phyloP scores from a whole-genome alignment of 2,888 invertebrate species.

The Anorthoa munda region DNA sequence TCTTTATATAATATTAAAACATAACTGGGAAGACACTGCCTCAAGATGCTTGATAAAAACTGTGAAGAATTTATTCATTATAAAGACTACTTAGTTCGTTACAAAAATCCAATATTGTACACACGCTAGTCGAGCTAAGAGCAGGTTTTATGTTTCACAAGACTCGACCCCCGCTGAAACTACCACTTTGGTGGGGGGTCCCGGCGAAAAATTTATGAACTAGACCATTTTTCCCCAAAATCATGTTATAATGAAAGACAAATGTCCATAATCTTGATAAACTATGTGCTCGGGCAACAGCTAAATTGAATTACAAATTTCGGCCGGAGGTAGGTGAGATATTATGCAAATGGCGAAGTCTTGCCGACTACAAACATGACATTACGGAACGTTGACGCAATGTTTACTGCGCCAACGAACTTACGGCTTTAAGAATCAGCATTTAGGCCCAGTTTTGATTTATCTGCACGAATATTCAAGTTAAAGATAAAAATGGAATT shows the following conservation, averaged over 20 bases:
- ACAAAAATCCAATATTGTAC: conserved; percentile 59
- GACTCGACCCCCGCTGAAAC: conserved; percentile 43
- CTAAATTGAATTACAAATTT: conserved; percentile 81
- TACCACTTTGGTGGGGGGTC: conserved; percentile 45
- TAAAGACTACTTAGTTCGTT: conserved; percentile 39
- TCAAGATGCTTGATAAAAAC: conserved; percentile 27
- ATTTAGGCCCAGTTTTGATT: conserved; percentile 27
- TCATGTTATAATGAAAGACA: conserved; percentile 67
- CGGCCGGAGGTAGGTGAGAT: conserved; percentile 74
- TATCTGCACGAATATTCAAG: conserved; percentile 33
- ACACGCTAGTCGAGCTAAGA: conserved; percentile 37
- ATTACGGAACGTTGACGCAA: conserved; percentile 60
- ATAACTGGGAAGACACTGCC: conserved; percentile 20
- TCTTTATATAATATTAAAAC: conserved; percentile 29
- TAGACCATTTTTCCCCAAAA: conserved; percentile 55
- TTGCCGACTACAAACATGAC: conserved; percentile 67
- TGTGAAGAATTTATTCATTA: conserved; percentile 50
- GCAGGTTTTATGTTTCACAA: conserved; percentile 55
- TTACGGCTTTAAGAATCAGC: conserved; percentile 46
- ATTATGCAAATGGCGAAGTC: conserved; percentile 79
- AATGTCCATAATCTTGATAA: conserved; percentile 72
- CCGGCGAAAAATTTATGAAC: conserved; percentile 61
- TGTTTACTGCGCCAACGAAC: conserved; percentile 56
- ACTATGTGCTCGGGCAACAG: conserved; percentile 72
- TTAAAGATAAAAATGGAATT: neutral